Percentiles rank a stretch among this genome's conserved stretches.
Evolutionary conservation across 2,888 invertebrate species (phyloP).

Genomic region (Conchocele bisecta): DNA sequence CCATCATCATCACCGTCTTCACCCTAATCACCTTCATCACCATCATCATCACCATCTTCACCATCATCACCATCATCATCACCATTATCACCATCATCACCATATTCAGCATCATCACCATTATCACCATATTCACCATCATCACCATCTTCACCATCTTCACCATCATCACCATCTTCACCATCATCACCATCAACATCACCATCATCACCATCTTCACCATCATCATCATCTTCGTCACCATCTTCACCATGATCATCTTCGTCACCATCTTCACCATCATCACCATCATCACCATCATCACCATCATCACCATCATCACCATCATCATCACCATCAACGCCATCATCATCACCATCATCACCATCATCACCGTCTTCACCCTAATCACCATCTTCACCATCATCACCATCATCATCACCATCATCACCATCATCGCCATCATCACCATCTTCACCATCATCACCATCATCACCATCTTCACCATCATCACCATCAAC

Average conservation of each 20-base stretch:
- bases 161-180: no score
- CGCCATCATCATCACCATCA: constrained; percentile 14
- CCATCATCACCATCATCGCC: constrained; percentile 3
- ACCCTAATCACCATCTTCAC: constrained; percentile 3
- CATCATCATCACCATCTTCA: no score
- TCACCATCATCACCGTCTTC: constrained; percentile 14
- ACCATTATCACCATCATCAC: no score
- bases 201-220: no score
- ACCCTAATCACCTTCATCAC: neutral
- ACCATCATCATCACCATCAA: constrained; percentile 11
- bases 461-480: no score
- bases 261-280: neutral
- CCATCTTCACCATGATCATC: neutral
- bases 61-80: constrained; percentile 2
- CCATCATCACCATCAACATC: neutral
- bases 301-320: no score
- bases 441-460: no score
- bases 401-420: neutral
- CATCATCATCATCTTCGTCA: neutral
- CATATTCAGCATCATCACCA: no score
- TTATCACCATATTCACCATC: no score
- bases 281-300: neutral
- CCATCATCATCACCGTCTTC: neutral
- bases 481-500: constrained; percentile 5
- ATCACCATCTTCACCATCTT: no score